These are phyloP conservation scores for Nymphalis polychloros DNA, from an alignment of 2,888 invertebrate genomes.

Conservation along the genomic window DNA sequence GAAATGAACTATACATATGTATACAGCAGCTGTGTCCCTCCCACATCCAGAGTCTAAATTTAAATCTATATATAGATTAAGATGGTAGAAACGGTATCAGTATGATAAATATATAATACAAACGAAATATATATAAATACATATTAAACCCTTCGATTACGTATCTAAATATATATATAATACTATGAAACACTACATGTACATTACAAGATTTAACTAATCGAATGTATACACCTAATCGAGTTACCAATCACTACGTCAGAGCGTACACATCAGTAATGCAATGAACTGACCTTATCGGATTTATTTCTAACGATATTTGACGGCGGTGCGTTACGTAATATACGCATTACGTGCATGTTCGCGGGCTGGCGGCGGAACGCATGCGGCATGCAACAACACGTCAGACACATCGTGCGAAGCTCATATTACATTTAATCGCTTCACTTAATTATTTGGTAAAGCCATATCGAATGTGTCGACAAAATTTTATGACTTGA, in stretches of 20 bases:
- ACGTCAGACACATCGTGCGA: too few relatives aligned
- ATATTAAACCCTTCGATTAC: too few relatives aligned
- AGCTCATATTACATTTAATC: too few relatives aligned
- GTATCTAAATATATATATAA: background rate
- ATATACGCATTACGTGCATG: constrained; percentile 89
- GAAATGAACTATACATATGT: background rate
- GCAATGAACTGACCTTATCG: constrained; percentile 86
- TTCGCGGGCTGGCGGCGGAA: constrained; percentile 85
- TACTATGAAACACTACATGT: constrained; percentile 16
- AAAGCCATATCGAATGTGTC: background rate
- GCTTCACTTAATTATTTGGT: background rate
- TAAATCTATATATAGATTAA: background rate
- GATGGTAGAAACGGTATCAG: background rate
- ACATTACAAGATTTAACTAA: constrained; percentile 21
- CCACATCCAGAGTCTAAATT: background rate
- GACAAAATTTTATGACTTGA: too few relatives aligned
- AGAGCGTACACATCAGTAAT: constrained; percentile 16
- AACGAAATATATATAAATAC: background rate
- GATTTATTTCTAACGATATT: constrained; percentile 92
- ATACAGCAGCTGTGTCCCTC: background rate
- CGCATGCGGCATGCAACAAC: constrained; percentile 75
- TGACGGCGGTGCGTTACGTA: constrained; percentile 93
- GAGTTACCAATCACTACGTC: constrained; percentile 9
- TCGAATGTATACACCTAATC: constrained; percentile 14
- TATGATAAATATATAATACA: background rate